Evolutionary conservation across 2,797 vertebrate species (phyloP).

Genomic region (Micropoecilia bifurca): DNA sequence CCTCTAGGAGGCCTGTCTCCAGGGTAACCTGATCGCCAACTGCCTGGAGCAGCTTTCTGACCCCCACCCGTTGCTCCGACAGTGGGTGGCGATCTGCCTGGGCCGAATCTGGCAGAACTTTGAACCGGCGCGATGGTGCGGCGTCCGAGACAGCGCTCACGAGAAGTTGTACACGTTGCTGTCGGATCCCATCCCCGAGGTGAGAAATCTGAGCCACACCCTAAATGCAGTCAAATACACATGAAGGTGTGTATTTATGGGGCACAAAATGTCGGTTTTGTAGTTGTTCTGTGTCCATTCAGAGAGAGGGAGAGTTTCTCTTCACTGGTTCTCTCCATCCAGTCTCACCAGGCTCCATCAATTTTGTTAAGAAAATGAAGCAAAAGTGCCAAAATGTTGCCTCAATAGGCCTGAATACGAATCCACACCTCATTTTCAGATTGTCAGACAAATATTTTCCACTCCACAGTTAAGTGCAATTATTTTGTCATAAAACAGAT

Average conservation of each 20-base stretch:
- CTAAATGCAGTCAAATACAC: not conserved
- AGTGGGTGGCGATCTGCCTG: conserved; percentile 98
- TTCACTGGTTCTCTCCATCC: not conserved
- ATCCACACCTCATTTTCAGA: not conserved
- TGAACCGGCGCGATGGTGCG: conserved; percentile 96
- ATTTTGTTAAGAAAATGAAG: not conserved
- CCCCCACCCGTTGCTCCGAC: conserved; percentile 93
- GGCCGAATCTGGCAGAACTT: conserved; percentile 99
- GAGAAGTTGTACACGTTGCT: conserved; percentile 98
- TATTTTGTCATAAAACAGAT: not conserved
- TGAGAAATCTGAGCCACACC: conserved; percentile 58
- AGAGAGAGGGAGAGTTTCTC: not conserved
- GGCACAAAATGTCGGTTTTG: no score
- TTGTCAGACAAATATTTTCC: not conserved
- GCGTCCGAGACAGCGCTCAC: conserved; percentile 95
- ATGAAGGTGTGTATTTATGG: not conserved
- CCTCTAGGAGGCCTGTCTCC: conserved; percentile 93
- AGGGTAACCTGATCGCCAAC: conserved; percentile 96
- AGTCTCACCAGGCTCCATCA: not conserved
- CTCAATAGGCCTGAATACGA: not conserved
- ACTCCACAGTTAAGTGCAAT: not conserved
- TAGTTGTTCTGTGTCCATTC: no score
- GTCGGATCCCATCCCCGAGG: conserved; percentile 95
- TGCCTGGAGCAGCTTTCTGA: conserved; percentile 97
- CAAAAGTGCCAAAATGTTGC: not conserved